Evolutionary conservation across 2,888 invertebrate species (phyloP).

Genomic region (Noctua pronuba): DNA sequence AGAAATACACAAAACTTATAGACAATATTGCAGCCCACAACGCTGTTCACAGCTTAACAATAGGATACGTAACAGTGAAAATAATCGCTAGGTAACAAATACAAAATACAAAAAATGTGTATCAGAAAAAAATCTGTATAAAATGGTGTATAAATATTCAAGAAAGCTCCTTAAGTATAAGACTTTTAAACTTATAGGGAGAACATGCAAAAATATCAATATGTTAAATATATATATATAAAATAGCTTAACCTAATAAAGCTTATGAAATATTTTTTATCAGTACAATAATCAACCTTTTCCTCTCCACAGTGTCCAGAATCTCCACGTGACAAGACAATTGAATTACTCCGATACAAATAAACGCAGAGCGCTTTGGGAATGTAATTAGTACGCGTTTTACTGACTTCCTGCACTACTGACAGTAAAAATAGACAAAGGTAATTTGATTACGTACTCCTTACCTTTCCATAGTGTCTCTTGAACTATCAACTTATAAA

Average conservation of each 20-base stretch:
- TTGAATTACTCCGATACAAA: conserved; percentile 12
- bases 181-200: too few relatives aligned
- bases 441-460: not conserved
- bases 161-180: too few relatives aligned
- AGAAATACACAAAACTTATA: too few relatives aligned
- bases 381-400: conserved; percentile 32
- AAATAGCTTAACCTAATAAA: not conserved
- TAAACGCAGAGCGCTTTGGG: not conserved
- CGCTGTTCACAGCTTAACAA: too few relatives aligned
- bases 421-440: not conserved
- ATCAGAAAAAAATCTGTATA: too few relatives aligned
- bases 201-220: too few relatives aligned
- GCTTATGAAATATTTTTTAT: not conserved
- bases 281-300: conserved; percentile 5
- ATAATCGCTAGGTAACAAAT: too few relatives aligned
- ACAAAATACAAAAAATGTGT: too few relatives aligned
- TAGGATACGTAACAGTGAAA: too few relatives aligned
- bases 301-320: conserved; percentile 2
- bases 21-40: too few relatives aligned
- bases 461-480: not conserved
- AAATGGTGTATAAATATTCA: too few relatives aligned
- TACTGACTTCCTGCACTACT: conserved; percentile 12
- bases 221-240: too few relatives aligned
- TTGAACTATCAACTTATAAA: not conserved
- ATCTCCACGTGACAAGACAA: conserved; percentile 5